Evolutionary conservation across 2,888 invertebrate species (phyloP).

Genomic region (Frankliniella fusca): DNA sequence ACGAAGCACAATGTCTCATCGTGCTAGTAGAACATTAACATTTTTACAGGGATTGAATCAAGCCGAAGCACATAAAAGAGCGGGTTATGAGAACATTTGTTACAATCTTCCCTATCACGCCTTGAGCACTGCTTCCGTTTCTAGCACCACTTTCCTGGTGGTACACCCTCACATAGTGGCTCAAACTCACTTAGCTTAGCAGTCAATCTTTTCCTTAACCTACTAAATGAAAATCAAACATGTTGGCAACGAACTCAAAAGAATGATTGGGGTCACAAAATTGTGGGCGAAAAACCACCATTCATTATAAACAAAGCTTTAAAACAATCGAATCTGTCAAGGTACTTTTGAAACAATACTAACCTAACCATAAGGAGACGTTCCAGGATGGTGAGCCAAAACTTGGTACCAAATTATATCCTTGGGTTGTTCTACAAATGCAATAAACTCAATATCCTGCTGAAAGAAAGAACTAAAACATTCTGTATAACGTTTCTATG

Average conservation of each 20-base stretch:
- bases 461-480: too few species aligned
- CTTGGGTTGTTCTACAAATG: too few species aligned
- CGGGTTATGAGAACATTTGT: not conserved
- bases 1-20: too few species aligned
- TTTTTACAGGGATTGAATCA: not conserved
- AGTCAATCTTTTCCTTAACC: conserved; percentile 20
- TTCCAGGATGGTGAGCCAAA: not conserved
- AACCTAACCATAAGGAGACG: too few species aligned
- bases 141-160: not conserved
- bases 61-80: conserved; percentile 6
- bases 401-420: not conserved
- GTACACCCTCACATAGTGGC: not conserved
- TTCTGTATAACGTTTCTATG: too few species aligned
- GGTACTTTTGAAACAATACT: not conserved
- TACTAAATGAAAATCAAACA: not conserved
- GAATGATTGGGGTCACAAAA: not conserved
- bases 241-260: not conserved
- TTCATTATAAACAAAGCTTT: not conserved
- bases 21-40: too few species aligned
- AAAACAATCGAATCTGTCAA: not conserved
- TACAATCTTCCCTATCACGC: not conserved
- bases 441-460: too few species aligned
- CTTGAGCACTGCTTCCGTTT: conserved; percentile 22
- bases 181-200: conserved; percentile 19
- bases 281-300: not conserved